A percentile compares a stretch with the other conserved stretches of the same genome.
phyloP scores from a whole-genome alignment of 2,113 vertebrate species.

The Trogon melanurus region DNA sequence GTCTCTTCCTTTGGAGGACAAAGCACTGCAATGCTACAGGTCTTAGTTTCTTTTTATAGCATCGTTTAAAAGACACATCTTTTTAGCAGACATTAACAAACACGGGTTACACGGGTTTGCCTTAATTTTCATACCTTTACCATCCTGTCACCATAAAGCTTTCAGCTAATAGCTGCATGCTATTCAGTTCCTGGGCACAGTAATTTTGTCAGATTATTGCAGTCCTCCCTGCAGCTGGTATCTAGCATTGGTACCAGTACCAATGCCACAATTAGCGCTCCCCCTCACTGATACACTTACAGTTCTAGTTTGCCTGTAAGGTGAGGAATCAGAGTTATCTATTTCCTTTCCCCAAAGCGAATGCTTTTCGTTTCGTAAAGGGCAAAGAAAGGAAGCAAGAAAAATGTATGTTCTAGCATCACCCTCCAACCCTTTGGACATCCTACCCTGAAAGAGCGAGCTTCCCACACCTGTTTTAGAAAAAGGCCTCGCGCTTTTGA shows the following conservation, averaged over 20 bases:
- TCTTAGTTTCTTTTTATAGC: background rate
- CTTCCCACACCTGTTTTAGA: background rate
- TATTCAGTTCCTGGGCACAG: background rate
- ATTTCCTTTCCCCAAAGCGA: background rate
- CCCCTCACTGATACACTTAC: background rate
- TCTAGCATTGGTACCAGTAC: background rate
- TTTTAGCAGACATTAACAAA: background rate
- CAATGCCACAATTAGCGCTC: background rate
- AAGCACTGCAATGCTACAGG: background rate
- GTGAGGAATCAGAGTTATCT: background rate
- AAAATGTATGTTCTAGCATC: background rate
- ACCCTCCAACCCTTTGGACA: background rate
- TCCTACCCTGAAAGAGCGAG: background rate
- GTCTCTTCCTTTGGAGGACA: background rate
- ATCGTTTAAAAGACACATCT: background rate
- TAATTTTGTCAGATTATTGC: background rate
- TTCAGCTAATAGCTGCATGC: background rate
- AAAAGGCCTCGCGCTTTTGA: background rate
- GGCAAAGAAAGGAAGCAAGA: background rate
- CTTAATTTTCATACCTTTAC: background rate
- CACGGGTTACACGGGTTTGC: background rate
- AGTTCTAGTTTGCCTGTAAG: background rate
- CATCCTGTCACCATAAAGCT: background rate
- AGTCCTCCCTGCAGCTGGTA: background rate
- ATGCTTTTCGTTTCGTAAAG: background rate